These are phyloP conservation scores for Urocolius indicus DNA, from an alignment of 2,113 vertebrate genomes.

Conservation along the genomic window DNA sequence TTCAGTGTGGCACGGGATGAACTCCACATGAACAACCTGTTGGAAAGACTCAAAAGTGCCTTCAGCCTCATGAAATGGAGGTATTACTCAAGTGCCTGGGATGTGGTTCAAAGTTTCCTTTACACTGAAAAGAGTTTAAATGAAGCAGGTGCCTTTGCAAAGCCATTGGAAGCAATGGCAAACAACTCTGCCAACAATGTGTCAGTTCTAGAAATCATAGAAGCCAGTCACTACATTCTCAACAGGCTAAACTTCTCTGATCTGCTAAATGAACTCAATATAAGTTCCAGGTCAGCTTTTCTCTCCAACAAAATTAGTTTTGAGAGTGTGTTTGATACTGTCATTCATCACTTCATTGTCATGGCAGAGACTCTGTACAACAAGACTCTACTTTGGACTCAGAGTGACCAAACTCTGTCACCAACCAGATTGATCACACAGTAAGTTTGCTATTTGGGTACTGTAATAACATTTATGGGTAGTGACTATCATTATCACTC, in stretches of 20 bases:
- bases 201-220: conserved; percentile 1
- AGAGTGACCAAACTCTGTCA: conserved; percentile 43
- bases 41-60: background rate
- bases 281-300: background rate
- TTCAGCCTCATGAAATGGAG: background rate
- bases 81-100: background rate
- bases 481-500: background rate
- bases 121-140: background rate
- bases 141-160: background rate
- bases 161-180: conserved; percentile 11
- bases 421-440: conserved; percentile 68
- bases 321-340: background rate
- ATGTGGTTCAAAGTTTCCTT: background rate
- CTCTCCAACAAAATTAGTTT: background rate
- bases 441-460: conserved; percentile 64
- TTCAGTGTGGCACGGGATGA: background rate
- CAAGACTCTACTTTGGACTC: conserved; percentile 39
- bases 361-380: conserved; percentile 53
- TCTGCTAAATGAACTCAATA: conserved; percentile 10
- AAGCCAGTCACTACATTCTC: background rate
- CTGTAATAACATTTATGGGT: background rate
- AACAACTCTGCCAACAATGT: background rate
- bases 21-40: background rate
- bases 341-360: background rate
- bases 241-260: background rate